Base-by-base conservation (phyloP, 2,888 invertebrate species). In the Argynnis bischoffii region DNA sequence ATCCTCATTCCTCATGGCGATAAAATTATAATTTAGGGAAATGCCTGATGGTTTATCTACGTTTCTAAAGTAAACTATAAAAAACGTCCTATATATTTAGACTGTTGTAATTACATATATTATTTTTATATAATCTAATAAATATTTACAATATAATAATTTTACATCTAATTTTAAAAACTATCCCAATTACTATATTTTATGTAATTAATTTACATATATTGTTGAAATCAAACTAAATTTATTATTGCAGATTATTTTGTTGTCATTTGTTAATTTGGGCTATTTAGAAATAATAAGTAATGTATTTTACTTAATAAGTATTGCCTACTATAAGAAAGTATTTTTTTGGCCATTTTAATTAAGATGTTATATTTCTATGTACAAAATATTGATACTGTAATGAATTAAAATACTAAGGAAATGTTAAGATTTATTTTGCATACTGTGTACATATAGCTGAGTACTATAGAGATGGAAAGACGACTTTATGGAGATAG, bases 301-400 rank as follows among this genome's bases (percentile, higher is more conserved):
- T 59, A 48, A 8, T 35, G 8, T 26, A 31, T 48, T 48, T 48
- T 59, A 59, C 48, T 59, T 16, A 48, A 31, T 59, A 59, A 59
- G 48, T 59, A 48, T 59, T 59, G 59, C 59, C 59, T 59, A 59
- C 59, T 59, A 59, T 59, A 59, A 6, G 21, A 48, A 59, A 26
- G 59, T 59, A 59, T 59, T 59, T 59, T 59, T 59, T 59, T 59
- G 59, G 59, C 59, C 59, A 59, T 59, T 59, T 47, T 59, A 59
- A 59, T 59, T 59, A 59, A 59, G 59, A 59, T 59, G 48, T 59
- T 48, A 59, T 57, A 57, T 59, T 48, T 59, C 59, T 59, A 59
- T 59, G 59, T 59, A 59, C 59, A 59, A 59, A 59, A 59, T 59
- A 59, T 48, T 59, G 47, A 59, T 59, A 11, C 11, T 59, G 31